phyloP scores from a whole-genome alignment of 2,797 vertebrate species.

The Antrozous pallidus region DNA sequence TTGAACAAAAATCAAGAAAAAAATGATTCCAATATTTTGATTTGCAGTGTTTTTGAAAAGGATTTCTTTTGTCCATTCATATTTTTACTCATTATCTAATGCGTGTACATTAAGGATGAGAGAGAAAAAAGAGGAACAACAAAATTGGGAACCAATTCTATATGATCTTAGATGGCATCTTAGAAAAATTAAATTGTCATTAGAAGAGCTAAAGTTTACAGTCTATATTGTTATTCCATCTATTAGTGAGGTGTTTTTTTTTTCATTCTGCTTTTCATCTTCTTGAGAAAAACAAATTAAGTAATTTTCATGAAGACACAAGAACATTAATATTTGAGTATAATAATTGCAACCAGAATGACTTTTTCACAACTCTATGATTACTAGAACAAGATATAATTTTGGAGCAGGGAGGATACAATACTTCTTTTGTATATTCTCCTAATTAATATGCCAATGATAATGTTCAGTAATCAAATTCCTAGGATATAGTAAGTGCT shows the following conservation, averaged over 20 bases:
- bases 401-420: background rate
- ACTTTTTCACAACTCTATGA: background rate
- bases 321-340: background rate
- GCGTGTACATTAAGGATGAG: background rate
- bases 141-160: background rate
- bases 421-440: background rate
- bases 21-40: background rate
- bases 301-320: background rate
- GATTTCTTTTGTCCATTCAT: background rate
- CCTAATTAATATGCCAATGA: conserved; percentile 5
- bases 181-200: background rate
- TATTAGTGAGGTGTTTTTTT: background rate
- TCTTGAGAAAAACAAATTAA: background rate
- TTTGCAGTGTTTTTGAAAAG: background rate
- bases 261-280: background rate
- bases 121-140: background rate
- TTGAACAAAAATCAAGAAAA: background rate
- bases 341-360: background rate
- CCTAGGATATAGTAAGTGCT: background rate
- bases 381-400: background rate
- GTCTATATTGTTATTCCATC: background rate
- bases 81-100: background rate
- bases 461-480: background rate
- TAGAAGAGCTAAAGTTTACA: background rate
- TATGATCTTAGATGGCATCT: background rate